Evolutionary conservation across 2,797 vertebrate species (phyloP).

Genomic region (Sebastes iracundus): DNA sequence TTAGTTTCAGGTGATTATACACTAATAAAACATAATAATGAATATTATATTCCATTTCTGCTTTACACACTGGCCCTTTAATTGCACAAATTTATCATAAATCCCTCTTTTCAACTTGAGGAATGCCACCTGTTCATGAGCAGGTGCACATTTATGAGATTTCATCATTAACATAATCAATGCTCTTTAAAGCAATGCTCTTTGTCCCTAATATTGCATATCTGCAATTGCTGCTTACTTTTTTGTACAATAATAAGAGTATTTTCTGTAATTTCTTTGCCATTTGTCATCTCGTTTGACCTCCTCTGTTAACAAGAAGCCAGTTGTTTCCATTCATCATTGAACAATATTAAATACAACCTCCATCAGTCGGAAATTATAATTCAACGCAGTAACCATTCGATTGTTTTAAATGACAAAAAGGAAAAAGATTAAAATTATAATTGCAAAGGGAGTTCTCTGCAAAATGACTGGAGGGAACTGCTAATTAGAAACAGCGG

Average conservation of each 20-base stretch:
- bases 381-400: background rate
- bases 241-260: background rate
- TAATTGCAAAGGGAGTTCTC: conserved; percentile 22
- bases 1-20: background rate
- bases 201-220: background rate
- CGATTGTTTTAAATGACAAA: conserved; percentile 6
- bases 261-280: background rate
- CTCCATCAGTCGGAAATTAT: background rate
- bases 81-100: background rate
- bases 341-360: background rate
- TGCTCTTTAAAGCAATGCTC: background rate
- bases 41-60: background rate
- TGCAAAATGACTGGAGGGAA: conserved; percentile 5
- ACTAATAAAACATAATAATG: background rate
- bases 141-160: background rate
- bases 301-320: background rate
- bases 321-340: background rate
- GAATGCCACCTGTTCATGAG: background rate
- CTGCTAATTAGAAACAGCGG: conserved; percentile 19
- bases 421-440: conserved; percentile 15
- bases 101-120: background rate
- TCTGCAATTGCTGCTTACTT: background rate
- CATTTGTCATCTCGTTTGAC: background rate
- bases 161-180: background rate
- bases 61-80: background rate